phyloP scores from a whole-genome alignment of 1,140 invertebrate genomes.

The Eulimnadia texana region DNA sequence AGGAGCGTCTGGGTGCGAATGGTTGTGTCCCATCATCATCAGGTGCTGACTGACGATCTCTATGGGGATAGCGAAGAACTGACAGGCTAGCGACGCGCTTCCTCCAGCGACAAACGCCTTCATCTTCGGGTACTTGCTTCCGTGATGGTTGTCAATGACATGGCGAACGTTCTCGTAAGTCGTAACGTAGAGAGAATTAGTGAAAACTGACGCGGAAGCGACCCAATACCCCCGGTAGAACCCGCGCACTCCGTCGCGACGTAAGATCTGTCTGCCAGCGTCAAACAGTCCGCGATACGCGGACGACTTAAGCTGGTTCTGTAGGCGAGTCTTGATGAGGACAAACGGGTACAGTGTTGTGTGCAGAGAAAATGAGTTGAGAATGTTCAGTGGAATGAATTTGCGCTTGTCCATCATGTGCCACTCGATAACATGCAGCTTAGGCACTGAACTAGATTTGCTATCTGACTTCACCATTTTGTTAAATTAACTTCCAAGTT shows the following conservation, averaged over 20 bases:
- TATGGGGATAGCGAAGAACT: conserved; percentile 90
- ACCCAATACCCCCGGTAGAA: conserved; percentile 90
- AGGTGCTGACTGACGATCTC: conserved; percentile 92
- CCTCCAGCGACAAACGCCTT: conserved; percentile 67
- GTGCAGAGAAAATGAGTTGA: conserved; percentile 69
- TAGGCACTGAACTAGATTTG: conserved; percentile 26
- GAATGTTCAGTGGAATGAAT: conserved; percentile 82
- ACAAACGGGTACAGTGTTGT: conserved; percentile 87
- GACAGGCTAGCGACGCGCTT: conserved; percentile 76
- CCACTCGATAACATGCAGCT: conserved; percentile 78
- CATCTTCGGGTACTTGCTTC: conserved; percentile 39
- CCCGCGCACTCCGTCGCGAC: conserved; percentile 65
- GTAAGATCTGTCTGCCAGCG: conserved; percentile 76
- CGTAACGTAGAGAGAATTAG: conserved; percentile 83
- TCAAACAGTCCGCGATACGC: conserved; percentile 67
- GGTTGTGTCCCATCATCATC: conserved; percentile 64
- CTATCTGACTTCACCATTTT: too few species aligned
- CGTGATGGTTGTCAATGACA: conserved; percentile 44
- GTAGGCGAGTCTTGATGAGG: conserved; percentile 90
- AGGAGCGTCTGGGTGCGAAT: neutral
- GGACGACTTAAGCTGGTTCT: conserved; percentile 68
- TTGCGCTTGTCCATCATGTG: conserved; percentile 93
- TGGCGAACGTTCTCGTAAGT: conserved; percentile 86
- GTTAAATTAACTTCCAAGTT: too few species aligned
- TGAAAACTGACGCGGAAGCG: conserved; percentile 68